Evolutionary conservation across 2,797 vertebrate species (phyloP), one percentile per base, ranked within the genome.

Genomic region (Gallinago solitaria): DNA sequence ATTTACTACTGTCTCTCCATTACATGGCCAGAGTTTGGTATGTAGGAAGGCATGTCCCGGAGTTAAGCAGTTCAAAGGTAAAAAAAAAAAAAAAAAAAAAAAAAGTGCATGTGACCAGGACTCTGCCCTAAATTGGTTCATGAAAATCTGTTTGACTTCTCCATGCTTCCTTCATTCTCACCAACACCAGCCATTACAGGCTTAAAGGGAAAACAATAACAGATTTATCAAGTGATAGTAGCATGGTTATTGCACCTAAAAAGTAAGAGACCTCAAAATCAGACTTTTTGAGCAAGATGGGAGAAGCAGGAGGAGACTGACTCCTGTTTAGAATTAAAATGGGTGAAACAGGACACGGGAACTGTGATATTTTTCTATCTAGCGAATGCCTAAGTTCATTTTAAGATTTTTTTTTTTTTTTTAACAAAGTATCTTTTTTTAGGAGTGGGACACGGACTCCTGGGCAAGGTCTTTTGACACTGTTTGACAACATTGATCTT

Each of bases 141-240:
- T 2, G 12, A 78, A 95, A 94, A 84, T 95, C 85, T 91, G 12
- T 63, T 77, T 96, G 74, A 47, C 39, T 96, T 96, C 73, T 91
- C 88, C 56, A 63, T 85, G 96, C 88, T 95, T 95, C 77, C 84
- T 91, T 94, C 85, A 81, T 95, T 92, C 78, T 91, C 73, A 77
- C 59, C 56, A 56, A 43, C 12, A 50, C 23, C 53, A 83, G 17
- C 69, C 59, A n/a, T 61, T 77, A 53, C 37, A 73, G 53, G 37
- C 94, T 95, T 96, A 89, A 80, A 91, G 86, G 57, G 56, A 85
- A 93, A 83, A 88, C 47, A 84, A 27, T 68, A 54, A 61, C 14
- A 70, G 35, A 50, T 87, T 88, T 93, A 80, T 91, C 65, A 54
- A 47, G 21, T 61, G 19, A 51, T 50, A 1, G 2, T 71, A 61